Evolutionary conservation across 2,888 invertebrate species (phyloP).

Genomic region (Furcula furcula): DNA sequence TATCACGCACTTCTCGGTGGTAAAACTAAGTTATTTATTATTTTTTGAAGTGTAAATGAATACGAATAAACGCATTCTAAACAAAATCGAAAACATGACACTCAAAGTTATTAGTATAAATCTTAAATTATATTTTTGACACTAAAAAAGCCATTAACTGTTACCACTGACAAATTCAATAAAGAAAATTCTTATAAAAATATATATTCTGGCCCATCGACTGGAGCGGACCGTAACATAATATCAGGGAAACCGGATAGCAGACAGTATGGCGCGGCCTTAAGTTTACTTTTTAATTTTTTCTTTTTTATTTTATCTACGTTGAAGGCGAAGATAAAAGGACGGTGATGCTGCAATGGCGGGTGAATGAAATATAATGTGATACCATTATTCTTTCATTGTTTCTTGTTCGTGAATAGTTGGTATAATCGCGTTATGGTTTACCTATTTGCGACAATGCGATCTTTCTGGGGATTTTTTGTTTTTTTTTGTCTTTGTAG

Average conservation of each 20-base stretch:
- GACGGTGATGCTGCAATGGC: constrained; percentile 54
- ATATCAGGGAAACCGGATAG: constrained; percentile 78
- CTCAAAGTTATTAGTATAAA: constrained; percentile 5
- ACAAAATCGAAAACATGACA: not conserved
- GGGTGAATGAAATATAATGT: constrained; percentile 9
- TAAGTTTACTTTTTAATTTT: constrained; percentile 67
- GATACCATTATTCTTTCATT: no score
- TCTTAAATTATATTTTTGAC: constrained; percentile 24
- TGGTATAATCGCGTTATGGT: no score
- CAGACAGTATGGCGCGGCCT: constrained; percentile 80
- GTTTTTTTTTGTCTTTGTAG: no score
- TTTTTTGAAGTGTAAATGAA: no score
- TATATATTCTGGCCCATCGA: constrained; percentile 12
- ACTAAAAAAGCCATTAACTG: constrained; percentile 26
- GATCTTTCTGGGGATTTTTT: no score
- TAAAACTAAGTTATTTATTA: not conserved
- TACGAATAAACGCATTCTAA: no score
- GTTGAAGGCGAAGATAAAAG: constrained; percentile 46
- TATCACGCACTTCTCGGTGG: not conserved
- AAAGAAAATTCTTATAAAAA: constrained; percentile 64
- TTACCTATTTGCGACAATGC: no score
- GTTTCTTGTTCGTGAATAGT: no score
- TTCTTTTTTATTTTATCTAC: constrained; percentile 55
- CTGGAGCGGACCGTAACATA: constrained; percentile 50
- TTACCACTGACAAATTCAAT: constrained; percentile 49